Conservation (phyloP, 64 coral and sea anemone species). For the Montipora cactus region DNA sequence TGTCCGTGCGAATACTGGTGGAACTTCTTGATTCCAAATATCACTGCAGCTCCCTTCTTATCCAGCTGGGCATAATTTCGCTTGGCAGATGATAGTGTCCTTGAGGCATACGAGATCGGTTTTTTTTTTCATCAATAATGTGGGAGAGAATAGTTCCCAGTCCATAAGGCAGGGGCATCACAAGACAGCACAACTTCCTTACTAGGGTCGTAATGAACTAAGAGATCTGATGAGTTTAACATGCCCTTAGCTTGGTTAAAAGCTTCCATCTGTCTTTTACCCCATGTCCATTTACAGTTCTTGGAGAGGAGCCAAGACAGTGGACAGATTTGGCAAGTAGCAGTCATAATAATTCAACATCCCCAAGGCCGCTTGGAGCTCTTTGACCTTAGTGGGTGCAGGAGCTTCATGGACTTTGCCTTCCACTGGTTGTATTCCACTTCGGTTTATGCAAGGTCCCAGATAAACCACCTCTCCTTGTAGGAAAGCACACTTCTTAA, state of each 20-base stretch:
- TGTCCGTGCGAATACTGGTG: constrained; percentile 30
- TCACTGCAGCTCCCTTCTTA: too few relatives aligned
- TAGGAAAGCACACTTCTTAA: too few relatives aligned
- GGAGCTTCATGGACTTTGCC: neutral
- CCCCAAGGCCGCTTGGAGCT: neutral
- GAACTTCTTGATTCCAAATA: neutral
- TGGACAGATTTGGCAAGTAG: constrained; percentile 41
- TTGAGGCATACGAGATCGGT: too few relatives aligned
- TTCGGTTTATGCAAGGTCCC: too few relatives aligned
- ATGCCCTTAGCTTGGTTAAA: constrained; percentile 18
- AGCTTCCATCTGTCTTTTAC: constrained; percentile 20
- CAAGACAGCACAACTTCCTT: neutral
- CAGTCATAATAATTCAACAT: constrained; percentile 26
- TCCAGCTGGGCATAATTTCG: too few relatives aligned
- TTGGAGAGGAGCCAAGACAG: constrained; percentile 21
- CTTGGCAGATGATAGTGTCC: too few relatives aligned
- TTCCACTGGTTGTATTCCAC: constrained; percentile 38
- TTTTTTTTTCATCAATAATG: neutral
- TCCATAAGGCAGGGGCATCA: constrained; percentile 12
- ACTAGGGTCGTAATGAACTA: constrained; percentile 3
- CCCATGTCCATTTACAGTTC: constrained; percentile 8
- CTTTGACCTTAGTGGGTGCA: constrained; percentile 16
- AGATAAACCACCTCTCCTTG: too few relatives aligned
- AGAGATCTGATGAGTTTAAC: constrained; percentile 2
- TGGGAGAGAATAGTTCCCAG: neutral